Evolutionary conservation across 2,888 invertebrate species (phyloP), one percentile per base, ranked within the genome.

Genomic region (Gymnocheta viridis): DNA sequence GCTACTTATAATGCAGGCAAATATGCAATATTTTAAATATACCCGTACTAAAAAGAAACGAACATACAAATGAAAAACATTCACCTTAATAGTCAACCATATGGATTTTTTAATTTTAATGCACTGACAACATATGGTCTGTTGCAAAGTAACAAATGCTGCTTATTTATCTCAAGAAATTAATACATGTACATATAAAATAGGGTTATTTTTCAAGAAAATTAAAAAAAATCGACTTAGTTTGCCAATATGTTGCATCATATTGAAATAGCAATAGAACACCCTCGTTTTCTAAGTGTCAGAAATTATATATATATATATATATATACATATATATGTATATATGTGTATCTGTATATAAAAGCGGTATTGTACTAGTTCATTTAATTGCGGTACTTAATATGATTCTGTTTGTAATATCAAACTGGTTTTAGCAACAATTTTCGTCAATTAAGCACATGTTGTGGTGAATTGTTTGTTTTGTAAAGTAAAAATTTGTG

Each of bases 31-130:
- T 29, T 74, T 64, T 19, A 56, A 70, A 41, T 49, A 17, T 24
- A 51, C 7, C 38, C 44, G 22, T 24, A 19, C 7, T 7, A 51
- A 49, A 9, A 10, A 12, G 29, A 27, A 41, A 4, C 4, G 49
- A 62, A 32, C 35, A 19, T 27, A 27, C 24, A 69, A 38, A 35
- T 5, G 54, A 58, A 73, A n/a, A 51, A 70, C 38, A 44, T 60
- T 67, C 67, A 73, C 73, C 67, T 81, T 60, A 81, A 74, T 32
- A 73, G 49, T 24, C 67, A 67, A 69, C 47, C 81, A 81, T 81
- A 74, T 81, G 81, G 49, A 41, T 49, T 51, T 64, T 67, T 67
- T 54, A 19, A 80, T 35, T 49, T 69, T 56, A 76, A 76, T 60
- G 32, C 73, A 47, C 44, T 54, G 27, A 29, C 67, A 79, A 80